These are phyloP conservation scores for Montipora foliosa DNA, from an alignment of 64 coral and sea anemone genomes.

Conservation along the genomic window DNA sequence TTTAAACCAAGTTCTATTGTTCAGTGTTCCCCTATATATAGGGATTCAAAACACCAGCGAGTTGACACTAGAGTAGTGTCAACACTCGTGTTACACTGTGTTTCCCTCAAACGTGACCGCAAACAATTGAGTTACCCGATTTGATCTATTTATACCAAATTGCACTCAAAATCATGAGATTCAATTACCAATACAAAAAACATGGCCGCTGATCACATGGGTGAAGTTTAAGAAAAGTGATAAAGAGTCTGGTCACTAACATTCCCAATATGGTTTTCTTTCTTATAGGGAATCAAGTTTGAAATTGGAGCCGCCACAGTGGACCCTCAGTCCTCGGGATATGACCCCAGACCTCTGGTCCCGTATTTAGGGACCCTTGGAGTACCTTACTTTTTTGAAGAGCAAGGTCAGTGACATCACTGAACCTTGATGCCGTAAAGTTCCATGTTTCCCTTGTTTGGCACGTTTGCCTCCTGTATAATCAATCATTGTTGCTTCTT, in stretches of 20 bases:
- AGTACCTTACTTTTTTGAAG: constrained; percentile 97
- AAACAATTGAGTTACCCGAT: no score
- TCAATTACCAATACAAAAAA: no score
- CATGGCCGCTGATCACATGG: no score
- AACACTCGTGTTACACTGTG: no score
- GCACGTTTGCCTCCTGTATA: not conserved
- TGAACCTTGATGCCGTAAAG: no score
- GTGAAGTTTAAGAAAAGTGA: not conserved
- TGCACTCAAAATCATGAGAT: no score
- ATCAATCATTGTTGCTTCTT: not conserved
- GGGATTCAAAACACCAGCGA: no score
- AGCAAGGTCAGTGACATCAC: constrained; percentile 72
- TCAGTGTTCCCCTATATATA: no score
- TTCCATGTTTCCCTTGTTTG: not conserved
- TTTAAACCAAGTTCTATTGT: no score
- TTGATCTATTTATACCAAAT: no score
- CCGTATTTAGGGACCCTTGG: constrained; percentile 85
- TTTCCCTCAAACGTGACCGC: no score
- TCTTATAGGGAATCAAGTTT: constrained; percentile 82
- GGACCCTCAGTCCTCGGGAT: constrained; percentile 90
- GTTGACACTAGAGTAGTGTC: no score
- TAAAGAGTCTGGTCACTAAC: not conserved
- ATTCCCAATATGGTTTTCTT: not conserved
- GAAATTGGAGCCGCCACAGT: constrained; percentile 92
- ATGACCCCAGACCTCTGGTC: constrained; percentile 93